Base-by-base conservation (phyloP, 30 jellyfish, hydroid and myxozoan species). In the Aurelia sp. region DNA sequence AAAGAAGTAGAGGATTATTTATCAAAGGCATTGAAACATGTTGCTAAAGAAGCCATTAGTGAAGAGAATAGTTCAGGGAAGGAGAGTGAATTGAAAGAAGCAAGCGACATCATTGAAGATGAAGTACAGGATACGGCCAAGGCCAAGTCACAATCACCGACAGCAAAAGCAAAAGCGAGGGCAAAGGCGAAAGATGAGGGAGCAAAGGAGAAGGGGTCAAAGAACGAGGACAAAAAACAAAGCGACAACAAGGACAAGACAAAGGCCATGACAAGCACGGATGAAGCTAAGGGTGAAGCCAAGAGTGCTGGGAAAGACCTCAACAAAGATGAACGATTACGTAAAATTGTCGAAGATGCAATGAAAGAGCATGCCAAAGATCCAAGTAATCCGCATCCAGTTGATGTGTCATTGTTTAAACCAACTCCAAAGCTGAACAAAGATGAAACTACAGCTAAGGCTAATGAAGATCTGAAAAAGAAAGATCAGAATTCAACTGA, bases 1-100 rank as follows among this genome's bases (percentile, higher is more conserved):
- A 88, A 88, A 63, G 96, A 89, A 68, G 93, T 94, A 15, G 99
- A 94, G 60, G 97, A 94, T n/a, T 94, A 88, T 70, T 68, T 94
- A 53, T 82, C 99, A 30, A 94, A 94, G 63, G 99, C 99, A 21
- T 66, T 94, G 87, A 78, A 96, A 7, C 98, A 94, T 47, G 94
- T 94, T 13, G 88, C 96, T 40, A 85, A 78, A 41, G 89, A 86
- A 40, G 95, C 95, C n/a, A 76, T 75, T 51, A 68, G 70, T 21
- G 95, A 86, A 59, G 89, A 84, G 18, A 76, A 58, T 41, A 44
- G 51, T 3, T 53, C 85, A 23, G 58, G 71, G 17, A 71, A 82
- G 37, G 67, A 51, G 4, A 35, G 70, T 12, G 92, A 69, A 3
- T 31, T 57, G 30, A 84, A 84, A 41, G 93, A 84, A 76, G 27